phyloP scores from a whole-genome alignment of 2,797 vertebrate genomes.

The Fringilla coelebs region DNA sequence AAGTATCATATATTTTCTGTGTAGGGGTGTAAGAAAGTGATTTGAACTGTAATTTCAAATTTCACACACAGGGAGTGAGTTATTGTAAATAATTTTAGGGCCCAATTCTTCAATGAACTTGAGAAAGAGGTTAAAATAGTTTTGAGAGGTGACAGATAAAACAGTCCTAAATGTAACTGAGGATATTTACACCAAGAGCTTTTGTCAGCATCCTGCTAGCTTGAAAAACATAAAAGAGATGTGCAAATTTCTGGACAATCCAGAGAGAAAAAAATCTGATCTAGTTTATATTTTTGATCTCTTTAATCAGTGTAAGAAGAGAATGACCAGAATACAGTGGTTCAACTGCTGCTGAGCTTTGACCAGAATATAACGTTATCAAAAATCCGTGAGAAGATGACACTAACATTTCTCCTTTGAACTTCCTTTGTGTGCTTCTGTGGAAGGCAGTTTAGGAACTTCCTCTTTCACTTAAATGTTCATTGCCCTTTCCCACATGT shows the following conservation, averaged over 20 bases:
- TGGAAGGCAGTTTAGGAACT: not conserved
- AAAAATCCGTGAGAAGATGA: not conserved
- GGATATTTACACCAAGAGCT: not conserved
- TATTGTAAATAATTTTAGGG: not conserved
- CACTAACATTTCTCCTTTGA: not conserved
- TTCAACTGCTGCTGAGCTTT: not conserved
- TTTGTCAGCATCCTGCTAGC: not conserved
- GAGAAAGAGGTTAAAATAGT: not conserved
- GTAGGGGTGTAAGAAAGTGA: not conserved
- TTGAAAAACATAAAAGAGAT: not conserved
- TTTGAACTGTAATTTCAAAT: constrained; percentile 39
- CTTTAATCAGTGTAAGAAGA: not conserved
- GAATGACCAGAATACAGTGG: not conserved
- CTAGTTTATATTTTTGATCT: not conserved
- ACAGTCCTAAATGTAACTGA: not conserved
- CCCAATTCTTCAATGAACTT: not conserved
- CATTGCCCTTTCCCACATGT: not conserved
- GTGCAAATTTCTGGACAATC: not conserved
- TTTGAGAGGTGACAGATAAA: not conserved
- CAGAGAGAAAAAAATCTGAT: not conserved
- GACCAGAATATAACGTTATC: not conserved
- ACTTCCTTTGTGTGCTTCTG: not conserved
- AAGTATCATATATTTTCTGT: constrained; percentile 13
- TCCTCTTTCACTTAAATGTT: not conserved
- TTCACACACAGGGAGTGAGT: not conserved